Base-by-base conservation (phyloP, 2,888 invertebrate species). In the Lepas anatifera region DNA sequence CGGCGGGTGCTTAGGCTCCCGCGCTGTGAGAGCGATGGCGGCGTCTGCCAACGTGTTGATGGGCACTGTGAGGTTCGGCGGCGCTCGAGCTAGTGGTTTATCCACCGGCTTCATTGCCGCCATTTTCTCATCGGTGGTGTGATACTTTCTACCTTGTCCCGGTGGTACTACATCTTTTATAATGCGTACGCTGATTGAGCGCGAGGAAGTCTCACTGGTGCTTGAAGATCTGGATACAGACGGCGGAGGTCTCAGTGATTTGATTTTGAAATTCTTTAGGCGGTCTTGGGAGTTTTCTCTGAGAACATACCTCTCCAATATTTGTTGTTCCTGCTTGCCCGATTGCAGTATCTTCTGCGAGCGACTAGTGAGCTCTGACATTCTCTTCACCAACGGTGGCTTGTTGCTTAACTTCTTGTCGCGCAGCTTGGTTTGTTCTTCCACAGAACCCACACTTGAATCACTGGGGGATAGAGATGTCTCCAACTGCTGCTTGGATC, bases 401-500 rank as follows among this genome's bases (percentile, higher is more conserved):
- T 78, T 39, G 75, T 77, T 37, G 79, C 79, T n/a, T 79, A 78
- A 8, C 80, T 75, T 35, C 79, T 78, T 0, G 77, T 75, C 43
- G 79, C 78, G 2, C 80, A 77, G 66, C 69, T 69, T 64, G 69
- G 73, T 70, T 72, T 73, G 68, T 52, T 75, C 25, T 35, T 37
- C 43, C 68, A 39, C 48, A 70, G 67, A 67, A 71, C 35, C n/a
- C 67, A 29, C 37, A 69, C 72, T 70, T 70, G 29, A 69, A 39
- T 50, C 39, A 58, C 35, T 68, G 37, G n/a, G 52, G 71, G 71
- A 63, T 70, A 67, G 52, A 71, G 48, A 29, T 63, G 27, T 18
- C 27, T 58, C 50, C 70, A 58, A 39, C 46, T 25, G 39, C 39
- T 46, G 3, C 69, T 68, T 41, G 68, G 46, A 35, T 68, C 71